phyloP scores from a whole-genome alignment of 2,113 vertebrate genomes.

The Sylvilagus bachmani region DNA sequence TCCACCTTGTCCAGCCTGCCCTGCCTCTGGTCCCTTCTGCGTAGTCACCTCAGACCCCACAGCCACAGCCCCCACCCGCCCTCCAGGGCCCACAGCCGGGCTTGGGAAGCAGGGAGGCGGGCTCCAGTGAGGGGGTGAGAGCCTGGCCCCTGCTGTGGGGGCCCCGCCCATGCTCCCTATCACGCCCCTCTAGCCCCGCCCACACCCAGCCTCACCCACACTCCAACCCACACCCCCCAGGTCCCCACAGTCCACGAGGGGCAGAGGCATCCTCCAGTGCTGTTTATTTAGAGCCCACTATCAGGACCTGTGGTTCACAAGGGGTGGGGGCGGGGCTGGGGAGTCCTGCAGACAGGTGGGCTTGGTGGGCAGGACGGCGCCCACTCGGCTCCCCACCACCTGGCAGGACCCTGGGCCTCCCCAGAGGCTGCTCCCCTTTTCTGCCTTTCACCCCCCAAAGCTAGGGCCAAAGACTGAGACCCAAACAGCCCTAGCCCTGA shows the following conservation, averaged over 20 bases:
- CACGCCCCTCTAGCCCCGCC: no score
- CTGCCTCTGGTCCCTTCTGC: background rate
- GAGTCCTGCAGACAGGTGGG: background rate
- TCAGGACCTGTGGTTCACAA: no score
- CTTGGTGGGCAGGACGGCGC: background rate
- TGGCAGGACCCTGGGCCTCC: background rate
- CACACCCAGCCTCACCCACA: no score
- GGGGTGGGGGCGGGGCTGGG: background rate
- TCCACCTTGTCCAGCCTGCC: background rate
- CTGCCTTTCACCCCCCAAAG: background rate
- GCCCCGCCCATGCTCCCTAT: background rate
- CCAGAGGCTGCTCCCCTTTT: background rate
- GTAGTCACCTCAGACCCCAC: background rate
- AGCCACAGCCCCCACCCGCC: background rate
- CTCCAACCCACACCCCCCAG: no score
- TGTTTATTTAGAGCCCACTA: conserved; percentile 68
- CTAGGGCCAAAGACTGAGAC: background rate
- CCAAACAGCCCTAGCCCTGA: background rate
- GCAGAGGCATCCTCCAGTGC: background rate
- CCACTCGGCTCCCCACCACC: background rate
- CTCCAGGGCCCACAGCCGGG: no score
- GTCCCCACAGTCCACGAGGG: no score
- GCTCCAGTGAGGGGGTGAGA: background rate
- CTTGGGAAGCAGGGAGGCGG: accelerated
- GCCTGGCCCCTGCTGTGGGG: background rate